phyloP scores from a whole-genome alignment of 2,888 invertebrate genomes.

The Parnassius glacialis region DNA sequence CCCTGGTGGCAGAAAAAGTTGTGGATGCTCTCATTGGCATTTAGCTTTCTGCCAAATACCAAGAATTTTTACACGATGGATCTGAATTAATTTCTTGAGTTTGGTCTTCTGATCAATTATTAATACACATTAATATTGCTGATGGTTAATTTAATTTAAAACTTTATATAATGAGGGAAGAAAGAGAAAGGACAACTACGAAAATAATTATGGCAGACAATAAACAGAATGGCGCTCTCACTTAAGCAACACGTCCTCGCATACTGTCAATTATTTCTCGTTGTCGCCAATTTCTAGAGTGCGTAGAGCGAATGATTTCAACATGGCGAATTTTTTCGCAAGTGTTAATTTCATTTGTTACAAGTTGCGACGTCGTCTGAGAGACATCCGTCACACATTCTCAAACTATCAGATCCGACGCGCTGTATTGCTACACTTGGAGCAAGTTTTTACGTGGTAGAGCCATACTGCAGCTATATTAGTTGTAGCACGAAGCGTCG shows the following conservation, averaged over 20 bases:
- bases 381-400: conserved; percentile 7
- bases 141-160: no score
- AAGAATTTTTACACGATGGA: no score
- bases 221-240: neutral
- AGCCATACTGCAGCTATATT: no score
- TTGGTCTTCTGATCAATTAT: no score
- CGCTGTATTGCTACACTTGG: conserved; percentile 10
- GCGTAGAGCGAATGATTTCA: conserved; percentile 9
- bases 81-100: no score
- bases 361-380: conserved; percentile 20
- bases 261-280: conserved; percentile 3
- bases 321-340: conserved; percentile 21
- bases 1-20: no score
- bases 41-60: no score
- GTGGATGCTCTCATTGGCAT: no score
- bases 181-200: neutral
- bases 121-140: no score
- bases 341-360: conserved; percentile 24
- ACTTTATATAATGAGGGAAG: neutral
- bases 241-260: conserved; percentile 18
- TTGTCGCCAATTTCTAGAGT: conserved; percentile 15
- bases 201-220: no score
- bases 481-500: no score
- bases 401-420: conserved; percentile 14
- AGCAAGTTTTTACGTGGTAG: no score